These are phyloP conservation scores for Triplophysa siluroides DNA, from an alignment of 2,113 vertebrate genomes.

Conservation along the genomic window DNA sequence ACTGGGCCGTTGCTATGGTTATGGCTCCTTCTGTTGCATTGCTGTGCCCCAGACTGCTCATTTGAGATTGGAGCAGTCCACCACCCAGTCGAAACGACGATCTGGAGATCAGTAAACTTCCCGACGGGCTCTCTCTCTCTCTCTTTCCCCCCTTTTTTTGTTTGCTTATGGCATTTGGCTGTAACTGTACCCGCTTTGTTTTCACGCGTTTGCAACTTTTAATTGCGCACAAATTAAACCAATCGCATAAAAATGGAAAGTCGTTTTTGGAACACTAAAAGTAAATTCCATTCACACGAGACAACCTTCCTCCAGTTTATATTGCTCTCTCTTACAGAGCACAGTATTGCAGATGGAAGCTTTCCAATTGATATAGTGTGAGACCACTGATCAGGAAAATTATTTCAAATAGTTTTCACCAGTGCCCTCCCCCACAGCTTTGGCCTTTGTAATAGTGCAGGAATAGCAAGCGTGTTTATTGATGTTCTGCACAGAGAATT, in stretches of 20 bases:
- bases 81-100: constrained; percentile 54
- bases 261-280: constrained; percentile 75
- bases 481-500: constrained; percentile 30
- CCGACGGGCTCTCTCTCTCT: background rate
- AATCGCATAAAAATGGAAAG: constrained; percentile 72
- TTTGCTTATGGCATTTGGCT: constrained; percentile 47
- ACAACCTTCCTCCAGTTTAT: constrained; percentile 73
- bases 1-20: constrained; percentile 70
- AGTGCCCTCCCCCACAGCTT: constrained; percentile 72
- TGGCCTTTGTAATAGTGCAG: constrained; percentile 62
- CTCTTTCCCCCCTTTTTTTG: background rate
- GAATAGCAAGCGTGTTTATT: constrained; percentile 60
- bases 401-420: constrained; percentile 78
- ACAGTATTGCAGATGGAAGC: constrained; percentile 71
- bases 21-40: constrained; percentile 58
- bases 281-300: constrained; percentile 68
- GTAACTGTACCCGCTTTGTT: constrained; percentile 51
- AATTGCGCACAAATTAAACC: constrained; percentile 74
- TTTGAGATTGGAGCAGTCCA: constrained; percentile 65
- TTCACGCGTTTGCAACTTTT: constrained; percentile 69
- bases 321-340: constrained; percentile 71
- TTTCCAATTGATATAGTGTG: constrained; percentile 73
- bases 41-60: constrained; percentile 65
- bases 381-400: constrained; percentile 81
- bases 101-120: constrained; percentile 54